A percentile compares a stretch with the other conserved stretches of the same genome.
Evolutionary conservation across 2,797 vertebrate species (phyloP).

Genomic region (Anas capensis): DNA sequence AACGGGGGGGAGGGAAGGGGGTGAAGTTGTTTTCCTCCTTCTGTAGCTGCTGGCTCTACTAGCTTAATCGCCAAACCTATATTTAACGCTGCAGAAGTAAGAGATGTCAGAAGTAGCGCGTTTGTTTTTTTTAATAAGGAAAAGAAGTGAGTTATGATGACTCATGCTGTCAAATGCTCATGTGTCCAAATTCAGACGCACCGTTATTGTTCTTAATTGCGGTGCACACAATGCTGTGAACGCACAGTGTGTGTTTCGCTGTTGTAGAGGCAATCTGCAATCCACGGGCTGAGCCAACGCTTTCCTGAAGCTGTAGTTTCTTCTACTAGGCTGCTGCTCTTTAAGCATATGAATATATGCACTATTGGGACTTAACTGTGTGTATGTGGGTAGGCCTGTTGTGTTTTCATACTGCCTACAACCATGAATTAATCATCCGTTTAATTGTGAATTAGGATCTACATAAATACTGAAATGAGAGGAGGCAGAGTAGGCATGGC

Average conservation of each 20-base stretch:
- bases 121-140: not conserved
- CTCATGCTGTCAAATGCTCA: not conserved
- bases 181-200: not conserved
- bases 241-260: not conserved
- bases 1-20: not conserved
- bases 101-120: not conserved
- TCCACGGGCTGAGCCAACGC: fast-evolving
- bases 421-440: not conserved
- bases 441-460: constrained; percentile 16
- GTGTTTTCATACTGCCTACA: not conserved
- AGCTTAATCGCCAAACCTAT: not conserved
- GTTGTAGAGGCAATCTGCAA: not conserved
- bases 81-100: not conserved
- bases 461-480: not conserved
- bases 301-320: not conserved
- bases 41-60: not conserved
- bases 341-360: not conserved
- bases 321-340: not conserved
- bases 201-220: not conserved
- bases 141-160: constrained; percentile 18
- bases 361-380: not conserved
- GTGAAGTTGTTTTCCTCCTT: not conserved
- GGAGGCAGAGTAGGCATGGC: not conserved
- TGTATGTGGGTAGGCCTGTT: not conserved
- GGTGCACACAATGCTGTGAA: too few relatives aligned